phyloP scores from a whole-genome alignment of 2,113 vertebrate species.

The Lophius piscatorius region DNA sequence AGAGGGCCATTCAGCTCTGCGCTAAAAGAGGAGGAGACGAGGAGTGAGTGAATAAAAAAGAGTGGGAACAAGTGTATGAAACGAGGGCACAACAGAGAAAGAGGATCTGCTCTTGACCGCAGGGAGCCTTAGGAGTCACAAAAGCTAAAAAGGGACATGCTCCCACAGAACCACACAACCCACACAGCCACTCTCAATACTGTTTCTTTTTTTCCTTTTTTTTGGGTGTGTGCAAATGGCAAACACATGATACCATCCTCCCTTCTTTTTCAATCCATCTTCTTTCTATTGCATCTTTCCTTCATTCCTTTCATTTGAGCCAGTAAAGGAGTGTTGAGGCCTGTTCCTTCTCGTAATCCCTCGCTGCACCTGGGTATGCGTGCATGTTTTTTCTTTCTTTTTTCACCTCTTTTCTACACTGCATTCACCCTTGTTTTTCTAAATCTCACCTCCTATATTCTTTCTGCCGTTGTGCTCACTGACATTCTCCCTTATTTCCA shows the following conservation, averaged over 20 bases:
- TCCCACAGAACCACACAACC: constrained; percentile 49
- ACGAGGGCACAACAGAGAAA: constrained; percentile 66
- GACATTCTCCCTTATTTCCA: constrained; percentile 55
- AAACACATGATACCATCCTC: constrained; percentile 26
- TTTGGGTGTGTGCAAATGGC: constrained; percentile 34
- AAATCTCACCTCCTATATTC: constrained; percentile 40
- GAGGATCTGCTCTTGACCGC: constrained; percentile 72
- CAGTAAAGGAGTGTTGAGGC: constrained; percentile 36
- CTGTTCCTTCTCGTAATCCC: constrained; percentile 52
- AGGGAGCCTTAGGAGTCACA: constrained; percentile 62
- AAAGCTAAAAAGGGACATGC: constrained; percentile 41
- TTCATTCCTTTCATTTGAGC: constrained; percentile 42
- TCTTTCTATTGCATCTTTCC: constrained; percentile 26
- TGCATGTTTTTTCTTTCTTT: too few relatives aligned
- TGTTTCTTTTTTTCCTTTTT: constrained; percentile 22
- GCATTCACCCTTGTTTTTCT: constrained; percentile 8
- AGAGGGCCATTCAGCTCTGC: constrained; percentile 67
- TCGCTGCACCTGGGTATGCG: constrained; percentile 38
- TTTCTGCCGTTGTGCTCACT: constrained; percentile 48
- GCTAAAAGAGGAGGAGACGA: constrained; percentile 71
- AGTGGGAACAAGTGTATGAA: constrained; percentile 60
- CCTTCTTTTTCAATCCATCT: constrained; percentile 9
- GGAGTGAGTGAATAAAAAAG: constrained; percentile 70
- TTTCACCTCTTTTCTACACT: too few relatives aligned
- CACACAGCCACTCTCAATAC: constrained; percentile 19